Evolutionary conservation across 1,140 invertebrate genomes (phyloP), one percentile per base, ranked within the genome.

Genomic region (Nasonia vitripennis): DNA sequence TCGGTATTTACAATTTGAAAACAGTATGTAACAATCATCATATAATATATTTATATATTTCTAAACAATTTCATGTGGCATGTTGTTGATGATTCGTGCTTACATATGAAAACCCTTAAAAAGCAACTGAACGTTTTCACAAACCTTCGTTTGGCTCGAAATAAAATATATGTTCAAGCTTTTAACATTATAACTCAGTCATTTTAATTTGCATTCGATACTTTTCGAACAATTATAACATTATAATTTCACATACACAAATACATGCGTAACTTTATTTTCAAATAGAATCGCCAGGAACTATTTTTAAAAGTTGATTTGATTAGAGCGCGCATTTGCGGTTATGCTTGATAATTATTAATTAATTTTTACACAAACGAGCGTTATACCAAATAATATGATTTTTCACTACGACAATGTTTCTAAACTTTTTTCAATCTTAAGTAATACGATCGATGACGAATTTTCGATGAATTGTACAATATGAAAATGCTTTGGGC

Each of bases 1-100:
- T 67, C 77, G 10, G 9, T 82, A 83, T 83, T 41, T 83, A 83
- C 34, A 83, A 73, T n/a, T 62, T 77, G 41, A 34, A 77, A 83
- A 48, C 68, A n/a, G 23, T 74, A 55, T 74, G 14, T 77, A 83
- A 77, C 34, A 77, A 77, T 75, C 62, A 75, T 62, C 62, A 62
- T 45, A 74, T 82, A 73, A 71, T 71, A 71, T 62, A 62, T 62
- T 62, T 62, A 62, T 62, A 71, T 74, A 74, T 74, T 74, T 37
- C 37, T 77, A 77, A 77, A 77, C 37, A 77, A 48, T 48, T 71
- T 77, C 74, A 4, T 74, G 37, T 37, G 34, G 37, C 34, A 74
- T 41, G 37, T 74, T 37, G 34, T 74, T 41, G 37, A 34, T 31
- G 70, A 71, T 17, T 31, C 11, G 23, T 71, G 12, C 23, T 71